Base-by-base conservation (phyloP, 2,113 vertebrate species). In the Thunnus thynnus region DNA sequence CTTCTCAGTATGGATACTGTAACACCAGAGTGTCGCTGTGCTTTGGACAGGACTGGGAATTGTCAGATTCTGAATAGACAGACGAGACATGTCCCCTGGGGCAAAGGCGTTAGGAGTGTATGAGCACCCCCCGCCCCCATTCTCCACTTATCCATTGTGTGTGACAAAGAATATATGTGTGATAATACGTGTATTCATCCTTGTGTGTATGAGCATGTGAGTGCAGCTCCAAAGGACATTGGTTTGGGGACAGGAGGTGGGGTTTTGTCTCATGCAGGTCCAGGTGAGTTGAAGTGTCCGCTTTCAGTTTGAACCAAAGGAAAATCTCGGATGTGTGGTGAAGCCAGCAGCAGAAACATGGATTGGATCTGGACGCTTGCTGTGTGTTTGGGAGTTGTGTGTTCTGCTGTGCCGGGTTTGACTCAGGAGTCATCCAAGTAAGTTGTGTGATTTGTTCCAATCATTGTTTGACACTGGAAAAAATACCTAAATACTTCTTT, bases 11-110 rank as follows among this genome's bases (percentile, higher is more conserved):
- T 75, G 41, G 47, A 70, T 54, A 47, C 18, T 51, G 41, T 57
- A 48, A 70, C 56, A 50, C 55, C 77, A 27, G 0, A 8, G 3
- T 5, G 14, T 78, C 30, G 76, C 51, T 18, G 30, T 54, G 72
- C 60, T 63, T 32, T 76, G 50, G 64, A 72, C 18, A 57, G 47
- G 36, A 63, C 32, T 66, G 62, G 63, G 79, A 86, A 50, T 83
- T 83, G 76, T 83, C 66, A 52, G 50, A 36, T 14, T 66, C 54
- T 84, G 82, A 85, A 86, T 17, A 60, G 90, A 89, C 16, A 77
- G 83, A 69, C 5, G 60, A 89, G 50, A 76, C 44, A 2, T 3
- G 17, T 69, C 4, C 85, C 86, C 62, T 52, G 11, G 46, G 92
- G 85, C 72, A 77, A 64, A 88, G 79, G 88, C 13, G 30, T 82